Evolutionary conservation across 2,888 invertebrate species (phyloP), one percentile per base, ranked within the genome.

Genomic region (Lomographa bimaculata): DNA sequence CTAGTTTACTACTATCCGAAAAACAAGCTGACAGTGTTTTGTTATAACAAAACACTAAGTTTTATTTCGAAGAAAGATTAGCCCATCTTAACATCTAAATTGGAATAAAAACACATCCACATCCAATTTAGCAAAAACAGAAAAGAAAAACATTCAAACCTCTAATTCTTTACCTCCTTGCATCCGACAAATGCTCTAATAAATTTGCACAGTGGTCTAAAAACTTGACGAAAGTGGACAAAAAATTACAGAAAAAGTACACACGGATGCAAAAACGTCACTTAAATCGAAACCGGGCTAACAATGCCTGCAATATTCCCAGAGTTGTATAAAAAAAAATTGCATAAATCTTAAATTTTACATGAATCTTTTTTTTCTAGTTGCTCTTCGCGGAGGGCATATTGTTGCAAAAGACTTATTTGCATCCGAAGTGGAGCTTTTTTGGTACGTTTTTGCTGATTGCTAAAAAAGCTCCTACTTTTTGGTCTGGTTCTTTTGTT

Each of bases 261-360:
- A 32, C 43, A 56, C 49, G 49, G 52, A 56, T 58, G 59, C 57
- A 63, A 61, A 64, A 57, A 72, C 62, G 78, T 79, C 81, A 79
- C 69, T 85, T 83, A 74, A 41, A 74, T 72, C 72, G 59, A 67
- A 71, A 75, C 72, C 75, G 71, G 71, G 69, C 79, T 86, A 83
- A 86, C 80, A 82, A 84, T 74, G 68, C 62, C 60, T 56, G 59
- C 75, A 63, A 82, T 83, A 83, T 72, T 82, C 69, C 64, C 65
- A 54, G 61, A 51, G 59, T 61, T 54, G 56, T 59, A 40, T 39
- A 14, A 14, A n/a, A 14, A 14, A 14, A 14, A 14, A 14, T 14
- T 14, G 14, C 14, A 14, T 24, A 46, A 50, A 57, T 84, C 85
- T 85, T 80, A 76, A 79, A 83, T 81, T 79, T 76, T 61, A 53